phyloP scores from a whole-genome alignment of 2,888 invertebrate genomes.

The Icerya purchasi region DNA sequence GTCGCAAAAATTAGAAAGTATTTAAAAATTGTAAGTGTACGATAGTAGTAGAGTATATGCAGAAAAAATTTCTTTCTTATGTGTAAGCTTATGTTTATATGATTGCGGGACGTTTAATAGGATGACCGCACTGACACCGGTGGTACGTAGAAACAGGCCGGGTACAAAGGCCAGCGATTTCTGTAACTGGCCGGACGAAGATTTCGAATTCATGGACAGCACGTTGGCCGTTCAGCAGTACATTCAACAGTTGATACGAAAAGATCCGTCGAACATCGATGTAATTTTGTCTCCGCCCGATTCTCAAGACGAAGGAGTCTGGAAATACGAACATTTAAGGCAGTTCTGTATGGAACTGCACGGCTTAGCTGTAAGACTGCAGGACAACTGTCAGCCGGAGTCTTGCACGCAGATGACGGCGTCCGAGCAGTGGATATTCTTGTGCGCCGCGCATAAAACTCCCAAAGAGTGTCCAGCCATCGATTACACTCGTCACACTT shows the following conservation, averaged over 20 bases:
- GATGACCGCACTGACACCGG: conserved; percentile 59
- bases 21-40: too few relatives aligned
- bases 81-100: too few relatives aligned
- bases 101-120: too few relatives aligned
- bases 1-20: too few relatives aligned
- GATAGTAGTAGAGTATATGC: too few relatives aligned
- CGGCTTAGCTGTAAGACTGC: conserved; percentile 88
- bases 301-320: conserved; percentile 93
- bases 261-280: conserved; percentile 81
- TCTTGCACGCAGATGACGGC: conserved; percentile 99
- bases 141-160: conserved; percentile 71
- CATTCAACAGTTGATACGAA: conserved; percentile 89
- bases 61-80: too few relatives aligned
- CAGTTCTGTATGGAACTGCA: conserved; percentile 99
- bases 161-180: conserved; percentile 84
- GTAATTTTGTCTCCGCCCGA: conserved; percentile 89
- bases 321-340: conserved; percentile 97
- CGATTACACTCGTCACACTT: conserved; percentile 93
- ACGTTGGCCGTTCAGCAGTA: conserved; percentile 95
- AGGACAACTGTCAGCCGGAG: conserved; percentile 88
- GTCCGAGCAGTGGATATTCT: conserved; percentile 99
- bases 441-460: conserved; percentile 98
- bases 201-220: conserved; percentile 98
- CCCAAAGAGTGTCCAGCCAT: conserved; percentile 99
- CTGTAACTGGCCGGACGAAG: conserved; percentile 92